Evolutionary conservation across 2,888 invertebrate genomes (phyloP).

Genomic region (Griposia aprilina): DNA sequence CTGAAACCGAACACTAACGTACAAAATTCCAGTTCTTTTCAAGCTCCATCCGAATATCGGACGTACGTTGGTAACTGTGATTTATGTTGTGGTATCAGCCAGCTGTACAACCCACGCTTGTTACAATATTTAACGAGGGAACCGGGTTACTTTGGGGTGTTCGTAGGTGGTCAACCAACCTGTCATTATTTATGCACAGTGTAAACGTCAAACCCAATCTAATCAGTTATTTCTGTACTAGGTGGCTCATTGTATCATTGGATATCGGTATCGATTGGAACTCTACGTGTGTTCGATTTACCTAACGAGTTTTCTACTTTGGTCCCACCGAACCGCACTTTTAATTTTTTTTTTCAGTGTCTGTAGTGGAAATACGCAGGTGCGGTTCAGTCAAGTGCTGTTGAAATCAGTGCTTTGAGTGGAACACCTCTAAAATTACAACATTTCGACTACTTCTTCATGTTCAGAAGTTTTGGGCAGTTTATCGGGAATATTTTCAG

Average conservation of each 20-base stretch:
- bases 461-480: background rate
- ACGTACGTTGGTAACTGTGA: conserved; percentile 32
- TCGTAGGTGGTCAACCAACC: conserved; percentile 39
- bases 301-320: background rate
- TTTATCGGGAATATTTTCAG: background rate
- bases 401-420: too few relatives aligned
- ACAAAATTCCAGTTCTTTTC: conserved; percentile 15
- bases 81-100: conserved; percentile 50
- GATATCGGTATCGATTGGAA: conserved; percentile 9
- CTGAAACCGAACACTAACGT: background rate
- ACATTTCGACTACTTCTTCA: background rate
- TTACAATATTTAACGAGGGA: conserved; percentile 48
- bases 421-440: background rate
- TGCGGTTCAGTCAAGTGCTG: too few relatives aligned
- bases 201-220: conserved; percentile 24
- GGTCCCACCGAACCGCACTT: background rate
- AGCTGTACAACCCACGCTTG: conserved; percentile 43
- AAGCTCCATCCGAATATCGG: conserved; percentile 16
- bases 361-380: too few relatives aligned
- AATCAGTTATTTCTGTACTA: conserved; percentile 25
- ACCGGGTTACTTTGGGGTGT: conserved; percentile 34
- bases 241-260: conserved; percentile 12
- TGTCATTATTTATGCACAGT: conserved; percentile 40
- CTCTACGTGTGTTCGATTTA: background rate
- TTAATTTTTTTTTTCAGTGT: too few relatives aligned